phyloP scores from a whole-genome alignment of 2,888 invertebrate genomes.

The Heterodera filipjevi region DNA sequence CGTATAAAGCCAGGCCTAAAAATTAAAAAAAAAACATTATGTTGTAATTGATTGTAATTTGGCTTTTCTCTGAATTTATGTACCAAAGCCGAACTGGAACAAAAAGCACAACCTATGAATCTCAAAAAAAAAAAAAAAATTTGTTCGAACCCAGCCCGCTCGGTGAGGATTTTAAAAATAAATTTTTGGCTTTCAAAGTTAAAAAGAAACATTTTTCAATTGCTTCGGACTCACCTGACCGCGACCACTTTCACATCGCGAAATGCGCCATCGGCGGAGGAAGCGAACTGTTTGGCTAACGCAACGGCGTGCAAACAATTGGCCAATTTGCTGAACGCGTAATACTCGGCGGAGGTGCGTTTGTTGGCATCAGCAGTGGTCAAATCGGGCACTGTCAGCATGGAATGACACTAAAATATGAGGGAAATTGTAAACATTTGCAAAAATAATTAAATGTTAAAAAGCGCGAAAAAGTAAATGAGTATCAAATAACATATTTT shows the following conservation, averaged over 20 bases:
- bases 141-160: too few species aligned
- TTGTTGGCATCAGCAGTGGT: background rate
- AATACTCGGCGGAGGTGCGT: slow-evolving; percentile 33
- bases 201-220: background rate
- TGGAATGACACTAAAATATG: slow-evolving; percentile 4
- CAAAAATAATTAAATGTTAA: too few species aligned
- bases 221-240: slow-evolving; percentile 27
- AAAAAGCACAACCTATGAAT: background rate
- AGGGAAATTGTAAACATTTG: too few species aligned
- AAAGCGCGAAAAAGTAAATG: too few species aligned
- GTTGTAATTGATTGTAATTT: background rate
- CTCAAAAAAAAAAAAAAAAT: background rate
- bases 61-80: background rate
- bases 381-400: background rate
- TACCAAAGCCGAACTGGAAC: slow-evolving; percentile 4
- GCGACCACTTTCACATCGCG: slow-evolving; percentile 43
- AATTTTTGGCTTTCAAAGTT: background rate
- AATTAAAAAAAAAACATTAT: background rate
- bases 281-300: slow-evolving; percentile 38
- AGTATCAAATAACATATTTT: too few species aligned
- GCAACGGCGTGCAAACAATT: slow-evolving; percentile 57
- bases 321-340: slow-evolving; percentile 62
- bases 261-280: background rate
- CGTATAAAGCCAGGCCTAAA: slow-evolving; percentile 57
- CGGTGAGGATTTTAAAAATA: background rate